Conservation (phyloP, 2,888 invertebrate species). For the Calameuta idolon region DNA sequence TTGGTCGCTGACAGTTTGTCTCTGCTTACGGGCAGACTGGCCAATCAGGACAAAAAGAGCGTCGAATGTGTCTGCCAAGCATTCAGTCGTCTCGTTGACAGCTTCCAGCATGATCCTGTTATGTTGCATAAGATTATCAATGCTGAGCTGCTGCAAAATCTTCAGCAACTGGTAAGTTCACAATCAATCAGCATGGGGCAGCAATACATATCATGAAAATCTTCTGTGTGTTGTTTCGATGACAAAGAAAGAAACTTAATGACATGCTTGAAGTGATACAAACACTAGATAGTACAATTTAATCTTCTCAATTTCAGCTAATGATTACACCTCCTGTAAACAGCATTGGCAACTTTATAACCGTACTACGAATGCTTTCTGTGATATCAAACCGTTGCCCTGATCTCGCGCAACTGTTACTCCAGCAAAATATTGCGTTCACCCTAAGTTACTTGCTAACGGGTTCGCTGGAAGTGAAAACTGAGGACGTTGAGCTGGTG, state of each 20-base stretch:
- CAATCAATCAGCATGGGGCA: neutral
- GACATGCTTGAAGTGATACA: neutral
- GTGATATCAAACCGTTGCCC: conserved; percentile 97
- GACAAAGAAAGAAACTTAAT: neutral
- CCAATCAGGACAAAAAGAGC: conserved; percentile 96
- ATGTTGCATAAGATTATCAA: conserved; percentile 95
- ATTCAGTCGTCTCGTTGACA: conserved; percentile 96
- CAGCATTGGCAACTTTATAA: conserved; percentile 95
- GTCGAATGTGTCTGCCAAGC: conserved; percentile 97
- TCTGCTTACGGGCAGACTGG: conserved; percentile 82
- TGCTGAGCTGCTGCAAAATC: conserved; percentile 88
- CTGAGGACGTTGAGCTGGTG: conserved; percentile 84
- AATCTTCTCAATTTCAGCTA: conserved; percentile 70
- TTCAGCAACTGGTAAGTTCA: conserved; percentile 86
- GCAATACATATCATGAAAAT: neutral
- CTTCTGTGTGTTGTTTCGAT: neutral
- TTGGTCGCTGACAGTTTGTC: conserved; percentile 90
- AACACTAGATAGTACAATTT: neutral
- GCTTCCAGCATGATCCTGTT: conserved; percentile 92
- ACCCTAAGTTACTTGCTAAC: conserved; percentile 94
- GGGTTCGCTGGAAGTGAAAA: conserved; percentile 79
- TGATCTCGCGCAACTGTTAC: conserved; percentile 89
- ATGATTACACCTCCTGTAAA: conserved; percentile 96
- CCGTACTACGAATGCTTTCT: conserved; percentile 95
- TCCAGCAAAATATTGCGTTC: conserved; percentile 96